Base-by-base conservation (phyloP, 2,888 invertebrate genomes). In the Isotomurus palustris region DNA sequence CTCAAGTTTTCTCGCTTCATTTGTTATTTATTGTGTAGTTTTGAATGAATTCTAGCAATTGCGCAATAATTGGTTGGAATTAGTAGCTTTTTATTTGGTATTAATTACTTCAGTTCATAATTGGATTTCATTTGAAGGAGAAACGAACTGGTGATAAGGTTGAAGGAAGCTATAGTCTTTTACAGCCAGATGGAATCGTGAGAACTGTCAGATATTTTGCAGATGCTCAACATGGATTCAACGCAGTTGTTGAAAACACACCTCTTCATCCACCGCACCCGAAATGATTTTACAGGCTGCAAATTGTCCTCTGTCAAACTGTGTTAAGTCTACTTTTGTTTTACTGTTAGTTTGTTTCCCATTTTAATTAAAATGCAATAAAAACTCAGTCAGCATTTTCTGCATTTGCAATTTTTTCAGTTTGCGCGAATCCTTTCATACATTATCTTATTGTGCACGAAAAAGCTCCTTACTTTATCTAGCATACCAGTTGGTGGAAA, bases 101-200 rank as follows among this genome's bases (percentile, higher is more conserved):
- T n/a, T n/a, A n/a, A n/a, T n/a, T n/a, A n/a, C n/a, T n/a, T 10
- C 8, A 32, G 8, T 22, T 21, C 24, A 12, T 21, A 45, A 21
- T 45, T 45, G 10, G 45, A 45, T 24, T 12, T 45, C 17, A 10
- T 10, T 29, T 22, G 17, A 24, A 62, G 62, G 62, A 62, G 47
- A 59, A 27, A 17, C 43, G 59, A 25, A 21, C 51, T 6, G 59
- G 62, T 25, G 59, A 51, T 19, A 24, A 25, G 8, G 62, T 62
- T 25, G 36, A 35, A 32, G 62, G 62, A n/a, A 40, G 56, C 17
- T 62, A 62, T 40, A 59, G 57, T 25, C 35, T 59, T n/a, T 24
- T 62, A 21, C 57, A 59, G 47, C 56, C 59, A 6, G 59, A 62
- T 29, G 62, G 62, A 6, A 27, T 62, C n/a, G n/a, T 59, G 14